A percentile compares a stretch with the other conserved stretches of the same genome.
phyloP scores from a whole-genome alignment of 2,888 invertebrate species.

The Dynastes tityus region DNA sequence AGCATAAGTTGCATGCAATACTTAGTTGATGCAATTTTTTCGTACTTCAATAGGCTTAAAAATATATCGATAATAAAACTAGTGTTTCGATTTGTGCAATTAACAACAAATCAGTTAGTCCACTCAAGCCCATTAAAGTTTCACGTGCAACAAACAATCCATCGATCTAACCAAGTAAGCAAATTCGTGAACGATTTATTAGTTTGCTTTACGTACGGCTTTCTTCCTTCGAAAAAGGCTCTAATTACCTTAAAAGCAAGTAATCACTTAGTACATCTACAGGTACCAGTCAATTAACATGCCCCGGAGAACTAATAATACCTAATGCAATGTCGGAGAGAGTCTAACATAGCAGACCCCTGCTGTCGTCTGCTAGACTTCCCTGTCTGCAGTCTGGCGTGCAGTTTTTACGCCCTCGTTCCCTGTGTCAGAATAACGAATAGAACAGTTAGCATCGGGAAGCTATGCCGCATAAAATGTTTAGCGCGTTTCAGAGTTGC shows the following conservation, averaged over 20 bases:
- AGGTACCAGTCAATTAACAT: slow-evolving; percentile 31
- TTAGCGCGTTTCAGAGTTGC: slow-evolving; percentile 1
- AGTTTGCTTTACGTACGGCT: no score
- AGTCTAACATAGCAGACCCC: neutral
- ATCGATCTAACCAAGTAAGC: no score
- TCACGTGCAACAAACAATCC: no score
- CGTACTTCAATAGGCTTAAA: no score
- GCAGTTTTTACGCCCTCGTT: slow-evolving; percentile 17
- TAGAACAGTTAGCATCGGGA: slow-evolving; percentile 5
- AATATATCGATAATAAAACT: no score
- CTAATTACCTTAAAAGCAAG: slow-evolving; percentile 34
- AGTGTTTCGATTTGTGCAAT: no score
- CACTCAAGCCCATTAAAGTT: no score
- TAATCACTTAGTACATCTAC: slow-evolving; percentile 31
- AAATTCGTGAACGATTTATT: no score
- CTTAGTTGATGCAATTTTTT: no score
- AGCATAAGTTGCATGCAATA: no score
- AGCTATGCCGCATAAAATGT: neutral
- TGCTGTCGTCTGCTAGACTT: slow-evolving; percentile 23
- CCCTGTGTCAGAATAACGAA: slow-evolving; percentile 3
- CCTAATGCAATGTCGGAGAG: slow-evolving; percentile 4
- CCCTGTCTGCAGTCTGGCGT: slow-evolving; percentile 42
- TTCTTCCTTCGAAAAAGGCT: neutral
- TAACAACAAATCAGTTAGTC: no score
- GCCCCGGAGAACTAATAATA: slow-evolving; percentile 10